Evolutionary conservation across 2,888 invertebrate species (phyloP).

Genomic region (Latrodectus hesperus): DNA sequence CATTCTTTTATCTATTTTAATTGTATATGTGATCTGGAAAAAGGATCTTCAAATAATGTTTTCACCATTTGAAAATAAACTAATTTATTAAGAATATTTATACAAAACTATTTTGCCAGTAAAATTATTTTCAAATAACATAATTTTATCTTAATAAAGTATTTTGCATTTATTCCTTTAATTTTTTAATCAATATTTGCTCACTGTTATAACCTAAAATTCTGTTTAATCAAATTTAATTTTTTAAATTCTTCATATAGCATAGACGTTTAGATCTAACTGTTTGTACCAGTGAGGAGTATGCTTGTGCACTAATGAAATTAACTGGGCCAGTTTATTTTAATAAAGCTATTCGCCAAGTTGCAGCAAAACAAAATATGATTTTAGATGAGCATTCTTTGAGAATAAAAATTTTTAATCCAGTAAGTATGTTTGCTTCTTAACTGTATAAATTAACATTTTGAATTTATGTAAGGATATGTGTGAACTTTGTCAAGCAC

Average conservation of each 20-base stretch:
- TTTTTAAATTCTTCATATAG: constrained; percentile 70
- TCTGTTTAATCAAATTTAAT: background rate
- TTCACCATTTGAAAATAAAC: too few species aligned
- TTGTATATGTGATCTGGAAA: too few species aligned
- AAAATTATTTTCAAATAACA: too few species aligned
- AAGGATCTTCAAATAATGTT: too few species aligned
- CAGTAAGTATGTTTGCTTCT: constrained; percentile 71
- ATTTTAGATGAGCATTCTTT: constrained; percentile 77
- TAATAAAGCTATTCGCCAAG: constrained; percentile 77
- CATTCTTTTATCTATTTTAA: too few species aligned
- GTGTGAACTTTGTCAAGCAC: too few species aligned
- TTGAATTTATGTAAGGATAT: too few species aligned
- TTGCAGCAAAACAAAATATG: constrained; percentile 77
- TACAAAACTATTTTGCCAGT: too few species aligned
- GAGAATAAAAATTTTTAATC: constrained; percentile 78
- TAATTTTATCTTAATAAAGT: too few species aligned
- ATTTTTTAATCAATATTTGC: too few species aligned
- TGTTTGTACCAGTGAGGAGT: constrained; percentile 76
- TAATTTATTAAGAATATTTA: too few species aligned
- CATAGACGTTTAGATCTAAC: constrained; percentile 77
- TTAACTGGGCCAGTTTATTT: constrained; percentile 78
- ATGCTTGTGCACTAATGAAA: constrained; percentile 77
- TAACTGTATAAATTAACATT: background rate
- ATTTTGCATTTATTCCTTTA: too few species aligned
- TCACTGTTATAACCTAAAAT: background rate